Percentiles rank a stretch among this genome's conserved stretches.
phyloP scores from a whole-genome alignment of 2,113 vertebrate genomes.

The Paedocypris sp. region DNA sequence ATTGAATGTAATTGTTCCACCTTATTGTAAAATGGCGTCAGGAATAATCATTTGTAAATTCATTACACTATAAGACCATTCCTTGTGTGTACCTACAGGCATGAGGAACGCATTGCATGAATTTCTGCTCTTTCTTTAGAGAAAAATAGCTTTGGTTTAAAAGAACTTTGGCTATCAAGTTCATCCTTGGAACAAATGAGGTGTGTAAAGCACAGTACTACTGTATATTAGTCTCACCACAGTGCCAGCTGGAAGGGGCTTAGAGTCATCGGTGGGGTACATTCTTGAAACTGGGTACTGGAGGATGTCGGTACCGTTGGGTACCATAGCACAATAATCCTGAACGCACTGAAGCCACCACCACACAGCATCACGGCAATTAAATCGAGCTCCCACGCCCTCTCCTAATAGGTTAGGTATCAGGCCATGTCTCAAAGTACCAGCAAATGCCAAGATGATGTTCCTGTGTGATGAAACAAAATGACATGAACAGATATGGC shows the following conservation, averaged over 20 bases:
- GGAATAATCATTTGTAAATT: no score
- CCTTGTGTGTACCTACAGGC: no score
- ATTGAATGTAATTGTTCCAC: no score
- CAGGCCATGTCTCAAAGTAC: constrained; percentile 85
- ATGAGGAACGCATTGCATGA: no score
- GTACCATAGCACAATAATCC: constrained; percentile 76
- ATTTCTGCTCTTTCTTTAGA: no score
- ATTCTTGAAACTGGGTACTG: constrained; percentile 78
- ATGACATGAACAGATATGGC: background rate
- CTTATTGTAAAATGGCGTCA: no score
- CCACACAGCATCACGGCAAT: constrained; percentile 95
- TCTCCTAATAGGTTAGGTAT: constrained; percentile 94
- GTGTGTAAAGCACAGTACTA: no score
- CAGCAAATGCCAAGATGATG: constrained; percentile 84
- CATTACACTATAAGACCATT: no score
- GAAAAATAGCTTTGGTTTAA: no score
- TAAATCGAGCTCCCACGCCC: constrained; percentile 77
- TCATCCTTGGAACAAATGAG: no score
- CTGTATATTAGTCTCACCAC: no score
- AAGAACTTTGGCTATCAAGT: no score
- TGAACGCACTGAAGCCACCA: constrained; percentile 99
- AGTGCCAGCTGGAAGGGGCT: constrained; percentile 59
- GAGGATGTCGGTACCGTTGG: constrained; percentile 75
- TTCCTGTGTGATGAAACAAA: constrained; percentile 57
- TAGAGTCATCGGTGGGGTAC: constrained; percentile 79